A percentile compares a stretch with the other conserved stretches of the same genome.
phyloP scores from a whole-genome alignment of 2,888 invertebrate species.

The Pammene fasciana region DNA sequence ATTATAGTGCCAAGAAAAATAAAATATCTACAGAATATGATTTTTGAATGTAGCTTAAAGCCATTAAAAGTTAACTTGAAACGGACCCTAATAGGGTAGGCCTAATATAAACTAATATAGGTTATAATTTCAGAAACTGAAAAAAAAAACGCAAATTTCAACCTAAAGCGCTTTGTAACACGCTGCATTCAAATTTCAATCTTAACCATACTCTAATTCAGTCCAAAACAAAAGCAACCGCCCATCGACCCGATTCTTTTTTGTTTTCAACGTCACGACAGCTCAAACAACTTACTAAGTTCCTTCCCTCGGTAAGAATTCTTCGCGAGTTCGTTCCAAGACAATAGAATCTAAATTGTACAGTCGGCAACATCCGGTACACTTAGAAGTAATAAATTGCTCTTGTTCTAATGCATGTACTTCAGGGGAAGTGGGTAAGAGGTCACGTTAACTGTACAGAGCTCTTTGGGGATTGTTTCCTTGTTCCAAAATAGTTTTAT shows the following conservation, averaged over 20 bases:
- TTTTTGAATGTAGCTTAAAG: too few species aligned
- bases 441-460: slow-evolving; percentile 37
- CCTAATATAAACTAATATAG: too few species aligned
- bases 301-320: slow-evolving; percentile 31
- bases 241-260: slow-evolving; percentile 19
- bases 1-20: too few species aligned
- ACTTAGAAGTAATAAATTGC: slow-evolving; percentile 67
- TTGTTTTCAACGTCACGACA: slow-evolving; percentile 19
- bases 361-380: slow-evolving; percentile 57
- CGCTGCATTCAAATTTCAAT: neutral
- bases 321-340: slow-evolving; percentile 27
- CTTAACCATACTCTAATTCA: neutral
- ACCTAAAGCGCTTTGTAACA: neutral
- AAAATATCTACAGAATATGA: too few species aligned
- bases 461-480: slow-evolving; percentile 31
- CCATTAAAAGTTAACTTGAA: too few species aligned
- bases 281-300: slow-evolving; percentile 38
- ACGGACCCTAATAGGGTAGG: too few species aligned
- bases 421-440: slow-evolving; percentile 32
- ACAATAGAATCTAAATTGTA: slow-evolving; percentile 45
- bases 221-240: slow-evolving; percentile 10
- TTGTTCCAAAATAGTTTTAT: slow-evolving; percentile 30
- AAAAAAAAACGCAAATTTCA: neutral
- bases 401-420: slow-evolving; percentile 58
- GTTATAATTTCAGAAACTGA: too few species aligned